Evolutionary conservation across 2,113 vertebrate genomes (phyloP), one percentile per base, ranked within the genome.

Genomic region (Eleginops maclovinus): DNA sequence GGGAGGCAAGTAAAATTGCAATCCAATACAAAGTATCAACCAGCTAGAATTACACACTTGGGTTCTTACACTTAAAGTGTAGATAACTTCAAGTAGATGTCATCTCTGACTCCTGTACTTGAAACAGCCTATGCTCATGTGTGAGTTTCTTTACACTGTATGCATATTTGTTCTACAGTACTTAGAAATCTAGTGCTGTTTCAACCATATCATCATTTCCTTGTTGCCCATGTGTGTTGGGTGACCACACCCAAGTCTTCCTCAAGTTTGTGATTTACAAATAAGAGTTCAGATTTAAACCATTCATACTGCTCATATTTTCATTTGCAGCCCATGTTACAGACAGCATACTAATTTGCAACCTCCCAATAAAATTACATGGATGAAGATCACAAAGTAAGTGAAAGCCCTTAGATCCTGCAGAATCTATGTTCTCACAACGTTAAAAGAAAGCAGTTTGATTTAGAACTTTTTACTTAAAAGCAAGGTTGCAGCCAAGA

Each of bases 391-490:
- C 58, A 59, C 10, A 1, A 58, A 67, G 62, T 58, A 81, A 74
- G 59, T 72, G 46, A 58, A 75, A 66, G 51, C 22, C 61, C n/a
- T 62, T 49, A 53, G 26, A 71, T 66, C 70, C 43, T 59, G 44
- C 19, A 46, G 16, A 69, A 66, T 58, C 19, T 40, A 21, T 47
- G 22, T 36, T 66, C 47, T 49, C 51, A 24, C 16, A 8, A 62
- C 49, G 68, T 71, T 49, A 16, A 70, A 77, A 77, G 59, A 65
- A 43, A 73, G 49, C 28, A 4, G 44, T 64, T 62, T 71, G 63
- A 60, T 71, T 75, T 4, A 28, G 58, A 78, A 73, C 71, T 63
- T 87, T 83, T 61, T 49, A 81, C 66, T 85, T 84, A 70, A 83
- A 83, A 75, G 51, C 49, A 74, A 70, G 28, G 58, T 58, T 83